Evolutionary conservation across 2,113 vertebrate genomes (phyloP), one percentile per base, ranked within the genome.

Genomic region (Channa maculata): DNA sequence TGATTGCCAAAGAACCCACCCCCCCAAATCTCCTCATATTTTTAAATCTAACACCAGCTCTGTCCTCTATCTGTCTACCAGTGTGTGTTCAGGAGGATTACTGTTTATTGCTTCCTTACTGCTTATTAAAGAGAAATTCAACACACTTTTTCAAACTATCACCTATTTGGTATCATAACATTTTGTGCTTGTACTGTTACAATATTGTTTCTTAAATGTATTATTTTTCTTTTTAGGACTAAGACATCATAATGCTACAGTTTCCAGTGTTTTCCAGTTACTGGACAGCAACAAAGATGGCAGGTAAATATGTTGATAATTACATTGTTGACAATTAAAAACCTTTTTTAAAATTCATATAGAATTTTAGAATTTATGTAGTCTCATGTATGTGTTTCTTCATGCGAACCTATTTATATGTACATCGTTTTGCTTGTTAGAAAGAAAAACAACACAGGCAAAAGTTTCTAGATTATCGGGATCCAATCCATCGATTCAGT

Each of bases 221-320:
- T 60, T 45, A 14, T 57, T 66, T 60, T 66, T 55, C 11, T 60
- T 79, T 75, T 65, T 46, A 92, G 91, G 67, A 81, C 6, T 66
- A 59, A 78, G 41, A 24, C 71, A 14, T 58, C 68, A 69, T 45
- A 90, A 88, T 72, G 61, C 5, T 34, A 73, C 87, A 3, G 77
- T 71, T 14, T 46, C 37, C 43, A 36, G 68, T 49, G n/a, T 85
- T 66, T 93, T 91, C 84, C 58, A 79, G n/a, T 54, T 88, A 61
- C 71, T 91, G 81, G 90, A 92, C 88, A 80, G 66, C 88, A 84
- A 91, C 69, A 88, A 86, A 67, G 92, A 91, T 49, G 89, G 85
- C 44, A 89, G 92, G 92, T 93, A 85, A 90, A 67, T 51, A 44
- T 9, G 5, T 12, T 34, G 5, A n/a, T 36, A 9, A 10, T 53